Conservation (phyloP, 2,113 vertebrate genomes). For the Ibidorhyncha struthersii region DNA sequence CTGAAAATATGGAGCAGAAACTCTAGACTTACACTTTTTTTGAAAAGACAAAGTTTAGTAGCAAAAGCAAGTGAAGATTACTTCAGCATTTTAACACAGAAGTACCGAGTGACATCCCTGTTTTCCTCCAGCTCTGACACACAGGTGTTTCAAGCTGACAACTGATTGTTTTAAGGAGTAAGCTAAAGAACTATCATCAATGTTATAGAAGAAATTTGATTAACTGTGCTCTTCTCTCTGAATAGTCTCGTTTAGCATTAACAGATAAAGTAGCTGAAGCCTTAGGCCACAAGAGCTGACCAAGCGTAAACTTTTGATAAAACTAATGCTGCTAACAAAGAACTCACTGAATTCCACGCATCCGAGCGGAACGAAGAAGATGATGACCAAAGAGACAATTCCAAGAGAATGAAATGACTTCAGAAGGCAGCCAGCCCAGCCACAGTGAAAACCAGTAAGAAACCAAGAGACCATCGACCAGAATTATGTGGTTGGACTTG, state of each 20-base stretch:
- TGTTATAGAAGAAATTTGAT: not conserved
- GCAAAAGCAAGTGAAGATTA: not conserved
- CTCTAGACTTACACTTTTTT: not conserved
- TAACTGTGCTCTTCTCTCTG: not conserved
- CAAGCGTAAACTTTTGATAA: not conserved
- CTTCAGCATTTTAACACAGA: not conserved
- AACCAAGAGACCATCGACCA: fast-evolving
- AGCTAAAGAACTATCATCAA: not conserved
- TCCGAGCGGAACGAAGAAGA: fast-evolving
- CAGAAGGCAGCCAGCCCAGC: not conserved
- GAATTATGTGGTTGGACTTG: not conserved
- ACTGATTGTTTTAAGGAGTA: not conserved
- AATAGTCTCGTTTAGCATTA: not conserved
- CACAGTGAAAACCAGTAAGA: not conserved
- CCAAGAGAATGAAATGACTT: not conserved
- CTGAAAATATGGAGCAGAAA: not conserved
- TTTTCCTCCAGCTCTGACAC: not conserved
- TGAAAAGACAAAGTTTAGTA: not conserved
- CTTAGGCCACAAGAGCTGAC: not conserved
- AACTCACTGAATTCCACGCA: not conserved
- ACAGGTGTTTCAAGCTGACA: not conserved
- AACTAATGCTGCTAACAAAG: not conserved
- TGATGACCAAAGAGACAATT: not conserved
- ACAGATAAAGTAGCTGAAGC: not conserved
- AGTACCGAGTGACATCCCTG: not conserved